A percentile compares a stretch with the other conserved stretches of the same genome.
Conservation (phyloP, 53 echinoderm and acorn worm genomes). For the Luidia sarsii region DNA sequence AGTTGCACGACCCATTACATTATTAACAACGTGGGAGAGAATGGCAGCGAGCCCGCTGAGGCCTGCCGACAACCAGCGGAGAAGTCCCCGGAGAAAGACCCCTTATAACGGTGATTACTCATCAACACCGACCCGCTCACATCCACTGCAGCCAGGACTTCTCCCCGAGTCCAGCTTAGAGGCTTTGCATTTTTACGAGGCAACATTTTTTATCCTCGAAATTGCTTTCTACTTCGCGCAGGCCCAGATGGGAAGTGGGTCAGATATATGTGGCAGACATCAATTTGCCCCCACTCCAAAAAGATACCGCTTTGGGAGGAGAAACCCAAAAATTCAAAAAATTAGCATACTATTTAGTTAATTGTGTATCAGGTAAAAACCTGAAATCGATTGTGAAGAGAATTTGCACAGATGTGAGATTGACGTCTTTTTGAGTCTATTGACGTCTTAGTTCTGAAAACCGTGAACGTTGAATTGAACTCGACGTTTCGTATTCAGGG, state of each 20-base stretch:
- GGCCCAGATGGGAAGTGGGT: background rate
- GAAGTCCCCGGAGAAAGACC: slow-evolving; percentile 36
- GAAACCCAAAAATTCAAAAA: no score
- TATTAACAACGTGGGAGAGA: slow-evolving; percentile 26
- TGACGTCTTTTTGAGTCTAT: no score
- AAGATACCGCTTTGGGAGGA: no score
- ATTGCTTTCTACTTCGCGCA: no score
- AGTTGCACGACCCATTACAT: slow-evolving; percentile 44
- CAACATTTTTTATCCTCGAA: background rate
- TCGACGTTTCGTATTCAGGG: no score
- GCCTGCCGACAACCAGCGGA: background rate
- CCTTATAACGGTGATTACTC: slow-evolving; percentile 23
- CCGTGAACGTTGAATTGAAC: no score
- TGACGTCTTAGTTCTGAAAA: no score
- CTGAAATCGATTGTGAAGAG: no score
- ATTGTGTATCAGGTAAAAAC: no score
- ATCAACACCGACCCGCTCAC: background rate
- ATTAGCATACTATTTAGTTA: no score
- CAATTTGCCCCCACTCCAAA: no score
- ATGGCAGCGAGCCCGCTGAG: background rate
- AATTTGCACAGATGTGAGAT: no score
- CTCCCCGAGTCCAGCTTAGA: background rate
- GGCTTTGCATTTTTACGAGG: slow-evolving; percentile 9
- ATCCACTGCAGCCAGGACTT: background rate
- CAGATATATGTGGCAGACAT: background rate